phyloP scores from a whole-genome alignment of 2,797 vertebrate species.

The Notolabrus celidotus region DNA sequence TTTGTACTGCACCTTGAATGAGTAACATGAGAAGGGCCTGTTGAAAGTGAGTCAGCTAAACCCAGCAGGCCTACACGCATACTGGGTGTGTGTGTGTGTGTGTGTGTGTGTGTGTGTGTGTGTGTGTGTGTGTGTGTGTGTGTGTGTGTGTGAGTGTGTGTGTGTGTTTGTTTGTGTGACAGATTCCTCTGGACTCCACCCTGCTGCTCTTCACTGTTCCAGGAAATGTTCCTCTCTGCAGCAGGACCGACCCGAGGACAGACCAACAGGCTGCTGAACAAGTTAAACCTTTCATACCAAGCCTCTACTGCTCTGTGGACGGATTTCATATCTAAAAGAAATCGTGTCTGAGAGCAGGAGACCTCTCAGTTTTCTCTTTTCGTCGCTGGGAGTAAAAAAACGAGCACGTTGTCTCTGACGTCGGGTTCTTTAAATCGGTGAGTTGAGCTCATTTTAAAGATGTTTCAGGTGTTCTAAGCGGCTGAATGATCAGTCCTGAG shows the following conservation, averaged over 20 bases:
- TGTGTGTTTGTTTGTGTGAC: slow-evolving; percentile 16
- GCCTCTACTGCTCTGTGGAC: rapidly evolving
- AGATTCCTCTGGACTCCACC: slow-evolving; percentile 71
- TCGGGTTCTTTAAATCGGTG: slow-evolving; percentile 14
- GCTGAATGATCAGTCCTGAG: rapidly evolving
- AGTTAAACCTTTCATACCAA: rapidly evolving
- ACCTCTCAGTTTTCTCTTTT: too few species aligned
- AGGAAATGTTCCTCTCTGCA: slow-evolving; percentile 49
- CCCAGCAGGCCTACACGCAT: background rate
- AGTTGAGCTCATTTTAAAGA: slow-evolving; percentile 3
- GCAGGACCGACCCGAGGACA: background rate
- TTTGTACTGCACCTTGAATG: slow-evolving; percentile 7
- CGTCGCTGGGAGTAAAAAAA: background rate
- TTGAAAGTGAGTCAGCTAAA: slow-evolving; percentile 37
- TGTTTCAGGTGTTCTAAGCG: background rate
- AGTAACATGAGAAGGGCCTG: slow-evolving; percentile 20
- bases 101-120: background rate
- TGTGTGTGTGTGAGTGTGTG: background rate
- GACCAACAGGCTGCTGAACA: background rate
- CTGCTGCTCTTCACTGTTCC: slow-evolving; percentile 40
- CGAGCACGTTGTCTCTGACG: background rate
- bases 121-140: background rate
- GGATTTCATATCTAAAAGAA: background rate
- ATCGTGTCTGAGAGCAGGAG: background rate
- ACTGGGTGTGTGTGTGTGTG: background rate